phyloP scores from a whole-genome alignment of 1,140 invertebrate species.

The Bombus ignitus region DNA sequence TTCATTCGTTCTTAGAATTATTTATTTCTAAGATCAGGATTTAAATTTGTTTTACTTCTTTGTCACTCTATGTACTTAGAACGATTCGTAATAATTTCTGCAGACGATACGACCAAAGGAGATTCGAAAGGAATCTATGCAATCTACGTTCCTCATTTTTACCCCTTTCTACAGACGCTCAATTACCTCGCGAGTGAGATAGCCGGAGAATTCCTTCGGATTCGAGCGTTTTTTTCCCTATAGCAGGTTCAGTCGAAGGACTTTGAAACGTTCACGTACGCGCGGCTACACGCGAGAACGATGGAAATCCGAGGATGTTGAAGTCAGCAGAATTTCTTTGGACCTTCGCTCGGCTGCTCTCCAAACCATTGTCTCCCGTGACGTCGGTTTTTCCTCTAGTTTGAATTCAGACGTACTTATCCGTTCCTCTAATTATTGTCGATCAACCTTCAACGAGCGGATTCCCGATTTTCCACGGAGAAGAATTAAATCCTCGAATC shows the following conservation, averaged over 20 bases:
- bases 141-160: conserved; percentile 14
- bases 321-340: conserved; percentile 53
- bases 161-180: conserved; percentile 5
- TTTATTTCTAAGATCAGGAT: background rate
- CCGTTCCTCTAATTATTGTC: conserved; percentile 20
- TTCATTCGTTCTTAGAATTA: background rate
- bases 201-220: conserved; percentile 31
- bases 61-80: too few relatives aligned
- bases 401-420: conserved; percentile 10
- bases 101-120: background rate
- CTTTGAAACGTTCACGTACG: conserved; percentile 14
- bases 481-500: conserved; percentile 11
- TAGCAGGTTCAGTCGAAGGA: conserved; percentile 5
- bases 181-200: conserved; percentile 42
- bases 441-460: background rate
- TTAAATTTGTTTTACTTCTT: background rate
- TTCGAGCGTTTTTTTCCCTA: conserved; percentile 32
- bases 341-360: background rate
- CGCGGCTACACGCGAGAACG: background rate
- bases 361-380: conserved; percentile 23
- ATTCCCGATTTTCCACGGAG: background rate
- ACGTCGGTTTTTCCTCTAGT: background rate
- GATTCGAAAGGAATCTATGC: background rate
- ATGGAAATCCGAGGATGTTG: conserved; percentile 10
- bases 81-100: background rate